Evolutionary conservation across 2,888 invertebrate genomes (phyloP), one percentile per base, ranked within the genome.

Genomic region (Drosophila diplacantha): DNA sequence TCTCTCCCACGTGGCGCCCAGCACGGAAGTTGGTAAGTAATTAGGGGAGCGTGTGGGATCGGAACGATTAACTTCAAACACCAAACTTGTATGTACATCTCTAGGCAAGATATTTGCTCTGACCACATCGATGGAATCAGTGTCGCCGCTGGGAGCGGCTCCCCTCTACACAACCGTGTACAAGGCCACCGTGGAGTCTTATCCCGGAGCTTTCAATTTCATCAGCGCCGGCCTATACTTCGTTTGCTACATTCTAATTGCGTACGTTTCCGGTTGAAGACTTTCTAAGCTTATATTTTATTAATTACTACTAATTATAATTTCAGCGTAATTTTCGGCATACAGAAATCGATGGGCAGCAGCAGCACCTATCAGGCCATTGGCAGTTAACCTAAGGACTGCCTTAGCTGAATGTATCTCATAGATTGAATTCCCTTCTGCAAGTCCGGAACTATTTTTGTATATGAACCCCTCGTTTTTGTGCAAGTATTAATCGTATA

Each of bases 111-210:
- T 93, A 16, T 94, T 93, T 79, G 91, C 94, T 0, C 85, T 94
- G 55, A 91, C 93, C 69, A 91, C 93, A 5, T 91, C 92, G 0
- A 83, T 93, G 55, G 94, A 94, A 87, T 91, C 92, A 20, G 71
- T 91, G 12, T 90, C 91, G 14, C 92, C 92, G 0, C 85, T 94
- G 41, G 81, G 91, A 2, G 90, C 92, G 9, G 90, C 92, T 1
- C 90, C 93, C 0, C 64, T 93, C 0, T 95, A 92, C 85, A 92
- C 92, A 34, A 85, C 90, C 2, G 86, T 94, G 5, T 95, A 94
- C 75, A 89, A 22, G 84, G 91, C 61, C 56, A 88, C 55, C 78
- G 85, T 88, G 7, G 70, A 59, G 9, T 71, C 31, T 3, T 90
- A 91, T 83, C 91, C 93, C 0, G 92, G 92, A 3, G 89, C 91